Evolutionary conservation across 2,888 invertebrate genomes (phyloP), one percentile per base, ranked within the genome.

Genomic region (Digitonthophagus gazella): DNA sequence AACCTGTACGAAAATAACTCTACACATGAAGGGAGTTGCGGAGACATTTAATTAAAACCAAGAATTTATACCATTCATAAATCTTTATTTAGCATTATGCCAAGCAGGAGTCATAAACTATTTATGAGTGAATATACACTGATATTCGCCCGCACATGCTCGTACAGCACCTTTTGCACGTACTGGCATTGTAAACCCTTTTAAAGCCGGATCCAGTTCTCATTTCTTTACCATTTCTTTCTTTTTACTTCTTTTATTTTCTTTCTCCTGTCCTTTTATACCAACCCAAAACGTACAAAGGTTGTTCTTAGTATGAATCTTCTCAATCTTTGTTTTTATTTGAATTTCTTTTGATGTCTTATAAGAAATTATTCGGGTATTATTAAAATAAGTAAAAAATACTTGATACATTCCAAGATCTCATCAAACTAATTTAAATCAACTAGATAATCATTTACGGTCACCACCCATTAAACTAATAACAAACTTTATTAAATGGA

Each of bases 91-190:
- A 71, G 71, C 71, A 70, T 72, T 71, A 70, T 67, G 71, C 71
- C 72, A 72, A 66, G 72, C 72, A 72, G 71, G 69, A 71, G 64
- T 71, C 74, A 69, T 74, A 74, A 74, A 74, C 70, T 71, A 71
- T 72, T 74, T 74, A 74, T 71, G 71, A 72, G 69, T 64, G 68
- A 66, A 68, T 67, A 70, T 70, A 67, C 58, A 65, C 64, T 68
- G 68, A 68, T 68, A 64, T 65, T 15, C 56, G 44, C 61, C 11
- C 22, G 16, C 58, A 14, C 58, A 68, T 28, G 64, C 57, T 15
- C 18, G 64, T 55, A 15, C 19, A 64, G 55, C 28, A 16, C 58
- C 58, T 44, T 67, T 54, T 58, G 65, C 57, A 56, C 56, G 64
- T 68, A 64, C 28, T 61, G 61, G 61, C 18, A 61, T 61, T 61